These are phyloP conservation scores for Ellobius talpinus DNA, from an alignment of 2,113 vertebrate genomes.

Conservation along the genomic window DNA sequence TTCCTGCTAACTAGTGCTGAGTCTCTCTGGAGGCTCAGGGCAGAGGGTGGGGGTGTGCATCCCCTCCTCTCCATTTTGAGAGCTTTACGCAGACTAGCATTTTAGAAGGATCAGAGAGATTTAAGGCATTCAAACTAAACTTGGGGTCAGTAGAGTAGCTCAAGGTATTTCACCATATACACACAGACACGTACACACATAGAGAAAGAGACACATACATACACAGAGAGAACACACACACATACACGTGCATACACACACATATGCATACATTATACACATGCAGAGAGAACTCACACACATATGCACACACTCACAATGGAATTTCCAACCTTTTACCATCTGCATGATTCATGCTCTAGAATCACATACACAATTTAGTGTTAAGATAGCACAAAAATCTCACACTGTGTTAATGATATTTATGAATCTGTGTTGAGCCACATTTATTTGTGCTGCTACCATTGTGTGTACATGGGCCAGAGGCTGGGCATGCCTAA, in stretches of 20 bases:
- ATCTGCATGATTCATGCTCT: neutral
- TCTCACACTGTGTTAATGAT: neutral
- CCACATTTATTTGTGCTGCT: neutral
- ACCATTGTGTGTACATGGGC: neutral
- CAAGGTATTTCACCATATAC: neutral
- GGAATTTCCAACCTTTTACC: neutral
- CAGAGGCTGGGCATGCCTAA: neutral
- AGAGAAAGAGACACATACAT: neutral
- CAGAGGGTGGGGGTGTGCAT: neutral
- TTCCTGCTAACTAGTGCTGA: neutral
- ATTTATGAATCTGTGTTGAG: neutral
- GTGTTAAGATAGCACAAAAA: neutral
- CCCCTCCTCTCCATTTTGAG: neutral
- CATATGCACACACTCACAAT: neutral
- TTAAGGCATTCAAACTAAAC: neutral
- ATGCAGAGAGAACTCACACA: neutral
- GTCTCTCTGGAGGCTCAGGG: neutral
- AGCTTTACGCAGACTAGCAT: neutral
- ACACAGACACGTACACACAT: neutral
- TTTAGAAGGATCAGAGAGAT: constrained; percentile 1
- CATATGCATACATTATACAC: neutral
- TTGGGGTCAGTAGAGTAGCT: neutral
- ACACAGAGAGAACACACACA: neutral
- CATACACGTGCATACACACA: neutral
- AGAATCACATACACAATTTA: neutral